Conservation (phyloP, 2,888 invertebrate genomes). For the Troides helena region DNA sequence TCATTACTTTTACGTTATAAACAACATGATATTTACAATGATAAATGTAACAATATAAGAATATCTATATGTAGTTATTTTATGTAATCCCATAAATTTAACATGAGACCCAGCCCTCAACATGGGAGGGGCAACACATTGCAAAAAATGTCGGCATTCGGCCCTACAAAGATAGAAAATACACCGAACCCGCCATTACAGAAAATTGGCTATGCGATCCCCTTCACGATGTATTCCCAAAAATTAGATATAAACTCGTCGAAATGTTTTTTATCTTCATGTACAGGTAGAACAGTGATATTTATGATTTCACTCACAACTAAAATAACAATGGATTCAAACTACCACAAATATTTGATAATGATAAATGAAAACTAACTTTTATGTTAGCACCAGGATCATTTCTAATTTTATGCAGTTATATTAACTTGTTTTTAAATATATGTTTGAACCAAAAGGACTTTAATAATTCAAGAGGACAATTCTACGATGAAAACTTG, state of each 20-base stretch:
- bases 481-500: constrained; percentile 31
- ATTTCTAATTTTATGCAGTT: background rate
- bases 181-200: constrained; percentile 69
- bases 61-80: background rate
- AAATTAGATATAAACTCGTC: constrained; percentile 45
- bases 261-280: constrained; percentile 21
- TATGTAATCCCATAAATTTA: constrained; percentile 27
- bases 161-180: constrained; percentile 71
- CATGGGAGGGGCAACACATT: constrained; percentile 54
- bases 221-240: constrained; percentile 48
- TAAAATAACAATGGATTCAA: background rate
- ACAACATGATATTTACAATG: background rate
- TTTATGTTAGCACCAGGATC: background rate
- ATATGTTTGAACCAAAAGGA: background rate
- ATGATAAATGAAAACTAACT: background rate
- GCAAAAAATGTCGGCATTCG: constrained; percentile 74
- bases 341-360: background rate
- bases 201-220: constrained; percentile 70
- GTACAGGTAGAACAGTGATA: constrained; percentile 21
- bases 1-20: background rate
- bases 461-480: background rate
- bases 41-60: background rate
- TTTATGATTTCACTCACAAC: background rate
- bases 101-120: constrained; percentile 56
- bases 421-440: background rate